phyloP scores from a whole-genome alignment of 37 sponge, comb jelly and placozoan genomes.

The Beroe ovata region DNA sequence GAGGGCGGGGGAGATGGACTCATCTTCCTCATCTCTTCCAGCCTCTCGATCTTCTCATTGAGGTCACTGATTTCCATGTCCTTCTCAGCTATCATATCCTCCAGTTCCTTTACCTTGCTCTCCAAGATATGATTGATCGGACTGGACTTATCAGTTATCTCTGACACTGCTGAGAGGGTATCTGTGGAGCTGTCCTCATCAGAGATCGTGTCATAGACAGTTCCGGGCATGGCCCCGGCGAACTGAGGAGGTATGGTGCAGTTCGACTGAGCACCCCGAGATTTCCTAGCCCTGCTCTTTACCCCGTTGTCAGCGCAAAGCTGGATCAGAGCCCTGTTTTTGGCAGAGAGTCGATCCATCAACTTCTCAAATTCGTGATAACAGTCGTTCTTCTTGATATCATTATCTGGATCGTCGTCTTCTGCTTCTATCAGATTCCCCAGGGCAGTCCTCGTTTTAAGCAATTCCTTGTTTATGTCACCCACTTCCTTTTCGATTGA shows the following conservation, averaged over 20 bases:
- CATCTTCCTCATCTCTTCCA: neutral
- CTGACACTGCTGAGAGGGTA: constrained; percentile 41
- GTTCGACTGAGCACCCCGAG: constrained; percentile 42
- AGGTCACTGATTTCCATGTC: constrained; percentile 26
- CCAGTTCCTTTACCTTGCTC: neutral
- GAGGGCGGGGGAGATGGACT: constrained; percentile 38
- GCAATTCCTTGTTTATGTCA: constrained; percentile 22
- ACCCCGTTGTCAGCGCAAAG: constrained; percentile 58
- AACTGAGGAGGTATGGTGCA: neutral
- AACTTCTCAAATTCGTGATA: neutral
- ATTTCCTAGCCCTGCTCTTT: constrained; percentile 25
- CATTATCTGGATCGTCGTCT: constrained; percentile 36
- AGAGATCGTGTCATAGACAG: neutral
- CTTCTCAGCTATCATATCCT: constrained; percentile 2
- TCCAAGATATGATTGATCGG: constrained; percentile 13
- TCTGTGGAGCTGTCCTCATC: constrained; percentile 56
- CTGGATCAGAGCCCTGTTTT: constrained; percentile 1
- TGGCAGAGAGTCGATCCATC: constrained; percentile 5
- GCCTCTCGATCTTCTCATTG: neutral
- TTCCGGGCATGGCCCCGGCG: constrained; percentile 8
- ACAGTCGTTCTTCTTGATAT: neutral
- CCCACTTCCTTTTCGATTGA: constrained; percentile 46
- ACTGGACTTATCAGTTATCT: constrained; percentile 55
- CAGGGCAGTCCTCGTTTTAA: constrained; percentile 37
- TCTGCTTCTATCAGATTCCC: constrained; percentile 1